Evolutionary conservation across 2,113 vertebrate genomes (phyloP).

Genomic region (Clarias macrocephalus): DNA sequence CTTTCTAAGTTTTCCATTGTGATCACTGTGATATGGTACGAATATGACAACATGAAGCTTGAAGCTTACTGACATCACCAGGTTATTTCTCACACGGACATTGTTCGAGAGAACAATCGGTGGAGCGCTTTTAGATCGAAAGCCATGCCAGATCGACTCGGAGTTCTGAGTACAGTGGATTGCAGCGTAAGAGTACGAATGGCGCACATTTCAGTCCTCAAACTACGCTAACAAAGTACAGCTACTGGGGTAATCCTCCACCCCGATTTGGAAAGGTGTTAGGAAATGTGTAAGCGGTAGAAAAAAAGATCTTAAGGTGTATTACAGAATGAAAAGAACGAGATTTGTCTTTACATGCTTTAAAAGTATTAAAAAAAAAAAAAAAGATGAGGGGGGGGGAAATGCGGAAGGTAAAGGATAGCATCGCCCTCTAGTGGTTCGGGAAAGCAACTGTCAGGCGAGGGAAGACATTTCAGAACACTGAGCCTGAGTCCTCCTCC

Average conservation of each 20-base stretch:
- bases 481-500: conserved; percentile 72
- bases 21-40: too few species aligned
- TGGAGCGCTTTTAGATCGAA: background rate
- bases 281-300: background rate
- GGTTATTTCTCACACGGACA: too few species aligned
- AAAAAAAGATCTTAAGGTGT: background rate
- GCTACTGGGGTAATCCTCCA: background rate
- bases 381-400: background rate
- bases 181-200: background rate
- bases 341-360: conserved; percentile 26
- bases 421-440: conserved; percentile 42
- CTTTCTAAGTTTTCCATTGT: background rate
- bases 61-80: too few species aligned
- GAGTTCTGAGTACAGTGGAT: background rate
- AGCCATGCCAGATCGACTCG: background rate
- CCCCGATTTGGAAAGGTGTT: background rate
- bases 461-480: conserved; percentile 65
- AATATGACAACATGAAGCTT: too few species aligned
- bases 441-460: conserved; percentile 30
- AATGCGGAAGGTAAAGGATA: background rate
- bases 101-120: background rate
- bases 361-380: conserved; percentile 8
- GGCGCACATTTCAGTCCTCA: background rate
- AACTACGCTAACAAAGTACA: background rate
- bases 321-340: background rate